phyloP scores from a whole-genome alignment of 2,888 invertebrate species.

The Octonoba sinensis region DNA sequence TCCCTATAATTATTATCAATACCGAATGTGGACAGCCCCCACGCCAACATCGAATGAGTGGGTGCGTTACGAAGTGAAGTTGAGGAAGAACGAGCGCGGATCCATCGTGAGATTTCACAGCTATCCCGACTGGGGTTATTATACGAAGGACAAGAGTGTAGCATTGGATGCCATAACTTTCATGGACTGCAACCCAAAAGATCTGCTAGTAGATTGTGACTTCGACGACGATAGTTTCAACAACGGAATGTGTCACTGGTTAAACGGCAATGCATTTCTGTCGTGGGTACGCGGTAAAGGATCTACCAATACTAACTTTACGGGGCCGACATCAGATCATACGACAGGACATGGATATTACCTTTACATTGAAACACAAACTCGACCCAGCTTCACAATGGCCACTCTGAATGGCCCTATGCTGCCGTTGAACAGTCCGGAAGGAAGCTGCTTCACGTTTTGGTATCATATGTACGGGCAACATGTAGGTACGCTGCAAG shows the following conservation, averaged over 20 bases:
- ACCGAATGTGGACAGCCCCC: background rate
- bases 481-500: slow-evolving; percentile 40
- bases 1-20: background rate
- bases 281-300: slow-evolving; percentile 53
- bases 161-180: slow-evolving; percentile 61
- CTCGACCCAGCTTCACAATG: background rate
- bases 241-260: slow-evolving; percentile 55
- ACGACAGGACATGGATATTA: slow-evolving; percentile 62
- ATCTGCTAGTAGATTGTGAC: slow-evolving; percentile 61
- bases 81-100: slow-evolving; percentile 9
- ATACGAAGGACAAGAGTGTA: background rate
- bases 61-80: slow-evolving; percentile 27
- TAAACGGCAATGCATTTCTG: background rate
- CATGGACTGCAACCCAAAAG: slow-evolving; percentile 63
- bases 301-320: slow-evolving; percentile 24
- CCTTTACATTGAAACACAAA: slow-evolving; percentile 28
- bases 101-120: slow-evolving; percentile 19
- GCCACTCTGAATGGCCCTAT: slow-evolving; percentile 43
- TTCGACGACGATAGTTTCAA: slow-evolving; percentile 60
- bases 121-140: background rate
- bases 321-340: slow-evolving; percentile 65
- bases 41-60: slow-evolving; percentile 13
- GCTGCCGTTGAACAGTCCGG: slow-evolving; percentile 48
- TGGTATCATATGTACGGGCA: slow-evolving; percentile 71
- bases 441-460: slow-evolving; percentile 68